Conservation (phyloP, 2,797 vertebrate species). For the Clarias fuscus region DNA sequence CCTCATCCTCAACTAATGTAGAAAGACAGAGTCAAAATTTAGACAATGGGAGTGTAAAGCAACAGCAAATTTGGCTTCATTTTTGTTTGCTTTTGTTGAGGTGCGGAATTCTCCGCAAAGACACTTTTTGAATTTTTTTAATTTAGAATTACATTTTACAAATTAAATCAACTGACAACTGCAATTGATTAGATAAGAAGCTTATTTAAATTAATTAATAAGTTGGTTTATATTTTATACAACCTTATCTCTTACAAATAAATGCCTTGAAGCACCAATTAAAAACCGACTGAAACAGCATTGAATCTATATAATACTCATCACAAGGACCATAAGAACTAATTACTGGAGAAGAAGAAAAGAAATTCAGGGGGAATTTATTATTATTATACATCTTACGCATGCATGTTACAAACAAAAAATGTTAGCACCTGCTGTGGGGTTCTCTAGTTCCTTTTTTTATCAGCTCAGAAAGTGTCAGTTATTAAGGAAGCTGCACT, state of each 20-base stretch:
- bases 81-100: not conserved
- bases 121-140: not conserved
- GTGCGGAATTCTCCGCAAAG: not conserved
- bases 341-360: not conserved
- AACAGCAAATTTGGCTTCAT: not conserved
- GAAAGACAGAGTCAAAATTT: not conserved
- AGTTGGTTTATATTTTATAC: no score
- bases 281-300: not conserved
- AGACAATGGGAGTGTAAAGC: not conserved
- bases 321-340: not conserved
- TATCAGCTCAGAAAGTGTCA: not conserved
- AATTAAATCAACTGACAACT: no score
- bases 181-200: no score
- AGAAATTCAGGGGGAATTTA: no score
- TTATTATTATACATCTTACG: no score
- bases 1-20: slow-evolving; percentile 59
- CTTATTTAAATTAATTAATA: no score
- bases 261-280: no score
- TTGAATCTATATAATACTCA: not conserved
- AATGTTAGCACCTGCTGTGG: not conserved
- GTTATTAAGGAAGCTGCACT: slow-evolving; percentile 41
- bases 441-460: not conserved
- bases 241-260: no score
- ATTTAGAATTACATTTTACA: not conserved
- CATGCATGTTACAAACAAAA: no score